Percentiles rank a stretch among this genome's conserved stretches.
phyloP scores from a whole-genome alignment of 2,797 vertebrate genomes.

The Rachycentron canadum region DNA sequence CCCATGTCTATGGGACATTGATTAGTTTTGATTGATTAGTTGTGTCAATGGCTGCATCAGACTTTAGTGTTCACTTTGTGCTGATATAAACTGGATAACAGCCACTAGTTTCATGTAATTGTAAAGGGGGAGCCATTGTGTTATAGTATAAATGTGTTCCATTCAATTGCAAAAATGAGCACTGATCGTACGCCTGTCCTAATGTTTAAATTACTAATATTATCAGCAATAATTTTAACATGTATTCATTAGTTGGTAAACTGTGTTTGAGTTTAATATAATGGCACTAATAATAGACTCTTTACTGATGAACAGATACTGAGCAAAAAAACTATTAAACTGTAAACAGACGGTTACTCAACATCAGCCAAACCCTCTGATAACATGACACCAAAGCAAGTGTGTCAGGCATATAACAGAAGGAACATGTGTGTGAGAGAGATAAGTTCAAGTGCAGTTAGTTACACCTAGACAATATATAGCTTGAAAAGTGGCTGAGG shows the following conservation, averaged over 20 bases:
- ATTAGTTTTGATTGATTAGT: background rate
- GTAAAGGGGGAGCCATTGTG: background rate
- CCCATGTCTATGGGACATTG: background rate
- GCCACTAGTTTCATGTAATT: background rate
- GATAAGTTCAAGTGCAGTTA: constrained; percentile 67
- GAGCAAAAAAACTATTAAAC: constrained; percentile 14
- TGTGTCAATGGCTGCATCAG: background rate
- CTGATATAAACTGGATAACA: background rate
- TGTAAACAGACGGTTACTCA: constrained; percentile 49
- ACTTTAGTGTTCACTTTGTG: background rate
- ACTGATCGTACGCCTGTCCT: background rate
- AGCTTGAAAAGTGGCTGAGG: constrained; percentile 34
- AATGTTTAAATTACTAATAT: background rate
- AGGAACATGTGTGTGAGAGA: constrained; percentile 46
- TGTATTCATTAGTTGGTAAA: background rate
- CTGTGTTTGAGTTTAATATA: background rate
- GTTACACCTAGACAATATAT: constrained; percentile 53
- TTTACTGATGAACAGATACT: background rate
- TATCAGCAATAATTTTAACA: background rate
- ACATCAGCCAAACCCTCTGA: constrained; percentile 26
- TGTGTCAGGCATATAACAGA: constrained; percentile 20
- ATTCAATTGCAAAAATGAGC: background rate
- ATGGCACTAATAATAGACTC: background rate
- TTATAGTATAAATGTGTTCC: background rate
- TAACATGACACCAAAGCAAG: constrained; percentile 42